These are phyloP conservation scores for Romanogobio albipinnatus DNA, from an alignment of 2,113 vertebrate genomes.

Conservation along the genomic window DNA sequence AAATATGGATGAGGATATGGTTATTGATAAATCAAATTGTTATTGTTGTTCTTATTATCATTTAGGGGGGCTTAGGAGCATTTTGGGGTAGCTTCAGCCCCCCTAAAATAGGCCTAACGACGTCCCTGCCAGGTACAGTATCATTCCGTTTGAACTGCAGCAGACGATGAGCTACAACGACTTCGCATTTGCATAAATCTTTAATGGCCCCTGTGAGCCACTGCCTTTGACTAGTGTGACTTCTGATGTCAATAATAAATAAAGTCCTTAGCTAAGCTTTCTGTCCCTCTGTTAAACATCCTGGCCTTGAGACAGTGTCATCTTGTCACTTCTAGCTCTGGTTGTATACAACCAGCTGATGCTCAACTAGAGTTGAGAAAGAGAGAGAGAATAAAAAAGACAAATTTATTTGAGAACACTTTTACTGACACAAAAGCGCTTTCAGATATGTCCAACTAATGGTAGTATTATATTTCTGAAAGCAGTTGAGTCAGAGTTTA, in stretches of 20 bases:
- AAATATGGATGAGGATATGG: no score
- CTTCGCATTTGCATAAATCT: constrained; percentile 70
- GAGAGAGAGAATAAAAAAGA: not conserved
- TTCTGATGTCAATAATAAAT: constrained; percentile 56
- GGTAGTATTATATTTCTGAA: constrained; percentile 1
- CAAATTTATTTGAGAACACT: not conserved
- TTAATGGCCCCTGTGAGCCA: constrained; percentile 67
- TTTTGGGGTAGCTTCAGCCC: no score
- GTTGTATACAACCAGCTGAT: not conserved
- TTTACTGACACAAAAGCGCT: not conserved
- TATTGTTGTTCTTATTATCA: no score
- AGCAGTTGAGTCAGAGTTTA: constrained; percentile 30
- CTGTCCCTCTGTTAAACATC: constrained; percentile 71
- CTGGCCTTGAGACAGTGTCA: constrained; percentile 71
- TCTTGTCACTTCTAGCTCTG: constrained; percentile 54
- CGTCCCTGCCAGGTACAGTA: not conserved
- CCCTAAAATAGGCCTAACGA: no score
- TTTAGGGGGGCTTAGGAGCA: no score
- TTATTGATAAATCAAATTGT: no score
- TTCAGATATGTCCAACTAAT: not conserved
- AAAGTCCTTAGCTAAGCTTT: constrained; percentile 71
- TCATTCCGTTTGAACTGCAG: constrained; percentile 18
- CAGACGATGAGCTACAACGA: constrained; percentile 21
- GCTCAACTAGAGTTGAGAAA: constrained; percentile 15
- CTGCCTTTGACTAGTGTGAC: constrained; percentile 56